phyloP scores from a whole-genome alignment of 2,797 vertebrate species.

The Acropternis orthonyx region DNA sequence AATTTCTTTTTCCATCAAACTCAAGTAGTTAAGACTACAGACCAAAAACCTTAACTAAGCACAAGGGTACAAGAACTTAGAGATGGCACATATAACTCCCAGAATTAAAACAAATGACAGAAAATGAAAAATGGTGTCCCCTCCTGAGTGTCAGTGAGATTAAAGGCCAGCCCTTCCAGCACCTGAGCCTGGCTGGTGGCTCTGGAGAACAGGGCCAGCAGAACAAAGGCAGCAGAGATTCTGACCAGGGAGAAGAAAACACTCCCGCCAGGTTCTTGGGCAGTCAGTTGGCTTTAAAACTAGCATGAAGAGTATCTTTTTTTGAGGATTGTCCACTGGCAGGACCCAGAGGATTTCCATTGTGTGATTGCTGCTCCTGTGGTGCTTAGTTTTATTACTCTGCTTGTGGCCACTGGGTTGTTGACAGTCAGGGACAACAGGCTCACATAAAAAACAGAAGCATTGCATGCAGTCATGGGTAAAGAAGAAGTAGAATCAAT shows the following conservation, averaged over 20 bases:
- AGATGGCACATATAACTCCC: constrained; percentile 26
- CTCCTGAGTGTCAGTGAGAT: constrained; percentile 23
- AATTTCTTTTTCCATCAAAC: constrained; percentile 49
- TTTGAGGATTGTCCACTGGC: neutral
- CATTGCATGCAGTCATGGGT: neutral
- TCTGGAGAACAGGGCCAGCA: constrained; percentile 75
- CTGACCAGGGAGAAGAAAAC: constrained; percentile 81
- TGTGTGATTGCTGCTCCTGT: neutral
- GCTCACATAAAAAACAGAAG: neutral
- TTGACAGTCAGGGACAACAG: neutral
- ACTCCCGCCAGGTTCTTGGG: constrained; percentile 63
- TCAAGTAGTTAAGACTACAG: neutral
- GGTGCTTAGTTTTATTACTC: neutral
- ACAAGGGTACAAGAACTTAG: neutral
- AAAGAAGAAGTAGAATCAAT: neutral
- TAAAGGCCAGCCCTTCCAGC: constrained; percentile 75
- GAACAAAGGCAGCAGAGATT: constrained; percentile 72
- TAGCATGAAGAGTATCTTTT: constrained; percentile 73
- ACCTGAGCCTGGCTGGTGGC: constrained; percentile 75
- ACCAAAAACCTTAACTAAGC: neutral
- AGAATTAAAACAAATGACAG: neutral
- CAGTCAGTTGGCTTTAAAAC: constrained; percentile 74
- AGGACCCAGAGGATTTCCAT: neutral
- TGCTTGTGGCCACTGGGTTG: neutral
- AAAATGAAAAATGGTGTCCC: neutral